Percentiles rank a stretch among this genome's conserved stretches.
Conservation (phyloP, 2,113 vertebrate genomes). For the Campylorhamphus procurvoides region DNA sequence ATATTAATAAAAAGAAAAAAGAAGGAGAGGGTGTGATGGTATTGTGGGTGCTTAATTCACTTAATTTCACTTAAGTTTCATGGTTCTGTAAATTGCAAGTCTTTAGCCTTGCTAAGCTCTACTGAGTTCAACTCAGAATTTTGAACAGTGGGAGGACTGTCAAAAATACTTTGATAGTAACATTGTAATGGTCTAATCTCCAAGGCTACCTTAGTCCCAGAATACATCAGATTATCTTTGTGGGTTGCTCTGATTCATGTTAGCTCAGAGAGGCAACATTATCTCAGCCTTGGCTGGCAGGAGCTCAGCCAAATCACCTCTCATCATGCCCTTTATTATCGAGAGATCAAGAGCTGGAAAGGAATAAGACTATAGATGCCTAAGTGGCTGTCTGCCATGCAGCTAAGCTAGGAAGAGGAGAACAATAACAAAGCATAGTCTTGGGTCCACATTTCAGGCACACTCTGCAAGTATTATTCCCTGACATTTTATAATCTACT, state of each 20-base stretch:
- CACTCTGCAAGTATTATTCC: neutral
- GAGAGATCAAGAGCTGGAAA: neutral
- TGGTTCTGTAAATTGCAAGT: neutral
- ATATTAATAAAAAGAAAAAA: no score
- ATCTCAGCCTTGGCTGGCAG: neutral
- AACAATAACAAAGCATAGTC: neutral
- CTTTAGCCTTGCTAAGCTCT: neutral
- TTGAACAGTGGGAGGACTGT: neutral
- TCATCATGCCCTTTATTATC: neutral
- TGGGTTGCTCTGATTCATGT: neutral
- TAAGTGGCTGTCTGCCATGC: neutral
- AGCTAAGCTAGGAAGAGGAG: neutral
- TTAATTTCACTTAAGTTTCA: neutral
- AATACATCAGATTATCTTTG: neutral
- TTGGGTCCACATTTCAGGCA: neutral
- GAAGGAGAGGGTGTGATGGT: fast-evolving
- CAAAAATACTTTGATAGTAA: neutral
- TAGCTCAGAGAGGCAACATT: neutral
- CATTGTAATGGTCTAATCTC: neutral
- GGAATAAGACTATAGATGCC: neutral
- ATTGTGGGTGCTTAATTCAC: neutral
- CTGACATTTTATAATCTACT: neutral
- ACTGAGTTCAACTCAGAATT: neutral
- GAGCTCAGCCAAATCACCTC: neutral
- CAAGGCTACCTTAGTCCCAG: neutral